Conservation (phyloP, 2,888 invertebrate genomes). For the Hartigia nigra region DNA sequence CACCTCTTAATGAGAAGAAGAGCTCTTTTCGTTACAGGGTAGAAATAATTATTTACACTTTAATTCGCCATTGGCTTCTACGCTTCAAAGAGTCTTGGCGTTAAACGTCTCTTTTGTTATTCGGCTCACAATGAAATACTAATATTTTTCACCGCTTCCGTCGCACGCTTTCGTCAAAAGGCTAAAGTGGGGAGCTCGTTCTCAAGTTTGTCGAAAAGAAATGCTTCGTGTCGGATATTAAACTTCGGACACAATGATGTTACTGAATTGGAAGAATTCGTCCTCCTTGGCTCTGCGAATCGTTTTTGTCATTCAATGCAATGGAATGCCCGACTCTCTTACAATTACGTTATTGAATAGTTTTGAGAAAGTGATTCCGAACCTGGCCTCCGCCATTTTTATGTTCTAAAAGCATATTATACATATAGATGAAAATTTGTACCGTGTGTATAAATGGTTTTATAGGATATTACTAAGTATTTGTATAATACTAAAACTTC, state of each 20-base stretch:
- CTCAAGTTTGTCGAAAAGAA: slow-evolving; percentile 2
- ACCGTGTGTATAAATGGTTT: not conserved
- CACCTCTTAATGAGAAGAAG: slow-evolving; percentile 6
- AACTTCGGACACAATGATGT: slow-evolving; percentile 13
- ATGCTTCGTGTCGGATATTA: slow-evolving; percentile 21
- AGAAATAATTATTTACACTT: slow-evolving; percentile 21
- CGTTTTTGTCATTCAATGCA: not conserved
- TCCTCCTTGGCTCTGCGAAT: not conserved
- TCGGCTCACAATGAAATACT: slow-evolving; percentile 17
- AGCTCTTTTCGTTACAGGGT: not conserved
- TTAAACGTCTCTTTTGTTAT: slow-evolving; percentile 20
- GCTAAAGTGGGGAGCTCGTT: slow-evolving; percentile 11
- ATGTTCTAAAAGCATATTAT: not conserved
- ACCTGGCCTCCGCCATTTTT: not conserved
- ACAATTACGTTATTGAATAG: not conserved
- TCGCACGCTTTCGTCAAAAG: slow-evolving; percentile 13
- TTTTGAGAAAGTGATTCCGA: not conserved
- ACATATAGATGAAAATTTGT: not conserved
- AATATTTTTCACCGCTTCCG: slow-evolving; percentile 19
- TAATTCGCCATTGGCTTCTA: slow-evolving; percentile 16
- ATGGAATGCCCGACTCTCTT: not conserved
- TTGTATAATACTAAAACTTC: not conserved
- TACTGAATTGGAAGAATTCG: not conserved
- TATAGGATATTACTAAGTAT: not conserved
- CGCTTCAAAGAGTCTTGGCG: slow-evolving; percentile 12